Evolutionary conservation across 2,113 vertebrate species (phyloP).

Genomic region (Psephotus haematonotus): DNA sequence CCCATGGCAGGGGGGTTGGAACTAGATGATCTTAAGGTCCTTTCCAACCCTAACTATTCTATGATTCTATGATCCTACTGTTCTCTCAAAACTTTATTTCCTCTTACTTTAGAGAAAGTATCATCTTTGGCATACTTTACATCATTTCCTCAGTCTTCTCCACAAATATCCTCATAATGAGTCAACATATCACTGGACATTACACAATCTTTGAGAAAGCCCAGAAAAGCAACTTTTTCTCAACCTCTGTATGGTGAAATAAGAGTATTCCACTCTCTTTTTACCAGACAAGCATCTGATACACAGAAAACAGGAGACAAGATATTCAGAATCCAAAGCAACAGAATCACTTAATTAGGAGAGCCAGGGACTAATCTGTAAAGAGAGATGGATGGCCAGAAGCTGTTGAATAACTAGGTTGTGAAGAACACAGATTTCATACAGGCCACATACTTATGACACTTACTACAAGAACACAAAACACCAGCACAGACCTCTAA

Average conservation of each 20-base stretch:
- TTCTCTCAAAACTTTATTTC: neutral
- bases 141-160: neutral
- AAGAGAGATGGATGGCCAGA: neutral
- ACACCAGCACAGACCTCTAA: neutral
- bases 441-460: neutral
- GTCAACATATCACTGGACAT: neutral
- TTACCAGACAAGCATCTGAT: neutral
- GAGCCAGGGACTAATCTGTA: neutral
- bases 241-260: neutral
- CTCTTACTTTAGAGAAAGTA: neutral
- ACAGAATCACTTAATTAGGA: neutral
- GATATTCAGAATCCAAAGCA: neutral
- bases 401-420: neutral
- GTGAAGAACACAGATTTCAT: neutral
- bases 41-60: too few species aligned
- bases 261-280: neutral
- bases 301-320: neutral
- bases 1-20: too few species aligned
- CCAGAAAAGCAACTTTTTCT: slow-evolving; percentile 17
- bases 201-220: neutral
- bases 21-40: too few species aligned
- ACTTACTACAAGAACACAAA: neutral
- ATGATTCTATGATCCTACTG: neutral
- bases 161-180: neutral
- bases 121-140: neutral